Base-by-base conservation (phyloP, 1,140 invertebrate genomes). In the Drosophila subpulchrella region DNA sequence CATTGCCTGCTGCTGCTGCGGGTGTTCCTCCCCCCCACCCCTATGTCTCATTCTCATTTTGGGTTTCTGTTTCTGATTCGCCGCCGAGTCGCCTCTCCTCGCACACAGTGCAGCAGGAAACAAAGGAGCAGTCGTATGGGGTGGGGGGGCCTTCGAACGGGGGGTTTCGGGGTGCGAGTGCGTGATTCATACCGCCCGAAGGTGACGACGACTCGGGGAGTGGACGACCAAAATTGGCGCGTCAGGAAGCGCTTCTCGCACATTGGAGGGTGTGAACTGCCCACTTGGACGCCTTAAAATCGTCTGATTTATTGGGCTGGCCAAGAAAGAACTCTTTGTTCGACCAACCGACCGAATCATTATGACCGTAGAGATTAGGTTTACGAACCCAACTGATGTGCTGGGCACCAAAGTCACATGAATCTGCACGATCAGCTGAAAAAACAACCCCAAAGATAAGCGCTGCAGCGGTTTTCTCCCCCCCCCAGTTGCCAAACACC, bases 191-290 rank as follows among this genome's bases (percentile, higher is more conserved):
- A 13, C 68, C 15, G 20, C 32, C 20, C 15, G 67, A 62, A 63
- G 68, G 68, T 72, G 68, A 61, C 1, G 61, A 30, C 17, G 61
- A 54, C 17, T 62, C n/a, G n/a, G 51, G 55, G 39, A 59, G 47
- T 61, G 70, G 56, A 63, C 62, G 46, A 48, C 72, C 81, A 84
- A 77, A 84, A 73, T 72, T 81, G 81, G 81, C 41, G 30, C 59
- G 53, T 53, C 72, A 80, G 77, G 76, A 80, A 84, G 61, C 47
- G 46, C 12, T 27, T n/a, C 6, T 27, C 24, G 46, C 7, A 8
- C 24, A n/a, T 47, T 48, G 3, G 6, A 15, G 24, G 46, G 24
- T 48, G 47, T 32, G 47, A 12, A 27, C 24, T 30, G 27, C n/a
- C 24, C 13, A 30, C 47, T 46, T 11, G 42, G 7, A 48, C n/a